phyloP scores from a whole-genome alignment of 2,113 vertebrate genomes.

The Tragelaphus scriptus region DNA sequence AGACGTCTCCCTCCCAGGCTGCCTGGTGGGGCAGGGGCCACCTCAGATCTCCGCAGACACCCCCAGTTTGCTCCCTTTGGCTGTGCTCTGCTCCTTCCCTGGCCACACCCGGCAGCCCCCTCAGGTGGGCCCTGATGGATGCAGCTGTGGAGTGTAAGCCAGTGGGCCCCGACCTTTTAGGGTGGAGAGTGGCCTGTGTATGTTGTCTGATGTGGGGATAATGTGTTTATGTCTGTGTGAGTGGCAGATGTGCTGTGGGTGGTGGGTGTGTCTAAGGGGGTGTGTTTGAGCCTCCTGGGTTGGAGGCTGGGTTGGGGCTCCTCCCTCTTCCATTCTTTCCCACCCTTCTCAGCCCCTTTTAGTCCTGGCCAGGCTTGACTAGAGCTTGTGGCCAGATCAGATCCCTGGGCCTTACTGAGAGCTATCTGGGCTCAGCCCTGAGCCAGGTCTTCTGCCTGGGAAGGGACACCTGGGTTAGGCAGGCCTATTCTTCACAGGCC shows the following conservation, averaged over 20 bases:
- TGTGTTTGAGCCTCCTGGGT: conserved; percentile 42
- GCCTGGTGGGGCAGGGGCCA: background rate
- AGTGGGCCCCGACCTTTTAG: background rate
- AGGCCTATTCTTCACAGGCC: background rate
- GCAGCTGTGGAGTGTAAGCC: background rate
- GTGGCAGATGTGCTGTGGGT: conserved; percentile 23
- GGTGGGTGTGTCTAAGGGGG: conserved; percentile 49
- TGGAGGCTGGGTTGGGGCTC: background rate
- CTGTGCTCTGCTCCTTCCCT: background rate
- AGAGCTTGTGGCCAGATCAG: background rate
- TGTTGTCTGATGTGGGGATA: background rate
- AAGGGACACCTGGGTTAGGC: background rate
- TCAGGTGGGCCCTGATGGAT: background rate
- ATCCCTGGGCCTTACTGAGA: background rate
- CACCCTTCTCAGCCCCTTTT: background rate
- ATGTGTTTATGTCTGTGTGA: conserved; percentile 41
- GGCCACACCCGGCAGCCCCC: background rate
- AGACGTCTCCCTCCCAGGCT: background rate
- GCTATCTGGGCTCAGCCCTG: background rate
- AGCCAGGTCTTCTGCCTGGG: background rate
- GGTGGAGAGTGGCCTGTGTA: background rate
- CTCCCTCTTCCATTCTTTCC: background rate
- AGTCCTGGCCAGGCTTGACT: background rate
- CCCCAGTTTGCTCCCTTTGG: too few relatives aligned
- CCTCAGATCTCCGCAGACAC: background rate